Evolutionary conservation across 2,888 invertebrate species (phyloP), one percentile per base, ranked within the genome.

Genomic region (Andrena marginata): DNA sequence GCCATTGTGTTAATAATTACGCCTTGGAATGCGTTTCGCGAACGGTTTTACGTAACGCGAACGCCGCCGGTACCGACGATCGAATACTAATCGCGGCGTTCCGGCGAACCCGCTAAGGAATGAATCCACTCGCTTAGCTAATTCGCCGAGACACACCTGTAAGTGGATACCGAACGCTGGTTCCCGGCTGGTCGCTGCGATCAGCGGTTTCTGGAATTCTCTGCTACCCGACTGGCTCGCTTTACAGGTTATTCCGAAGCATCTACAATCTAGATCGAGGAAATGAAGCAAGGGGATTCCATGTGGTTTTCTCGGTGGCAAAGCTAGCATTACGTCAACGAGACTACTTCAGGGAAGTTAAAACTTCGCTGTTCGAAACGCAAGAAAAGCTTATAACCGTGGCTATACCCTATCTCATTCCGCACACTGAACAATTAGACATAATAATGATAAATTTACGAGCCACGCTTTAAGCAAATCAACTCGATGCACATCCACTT

Each of bases 1-100:
- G 10, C 71, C 70, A 82, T 82, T 81, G 82, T 82, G 67, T 72
- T 64, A 72, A 82, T 82, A 82, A 82, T 82, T 80, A 71, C 76
- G 63, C 63, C 16, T 20, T 10, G 71, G 81, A 72, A 82, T 68
- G 76, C 72, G 65, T 20, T 35, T 31, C 64, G 68, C 13, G 81
- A 76, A 64, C 68, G 49, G 70, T 10, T 81, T 80, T 81, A 72
- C 76, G 81, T 80, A 81, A 80, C 64, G n/a, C 49, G 68, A 51
- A 72, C 65, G 49, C 20, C 63, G 62, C n/a, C 35, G 56, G 35
- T 70, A 35, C 35, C 67, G 42, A 35, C 71, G 63, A 77, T 77
- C 82, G 75, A 82, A 76, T 82, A 63, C 81, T 76, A 81, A 82
- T 82, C 70, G 62, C 70, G 13, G 42, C 29, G 70, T 54, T 49